Percentiles rank a stretch among this genome's conserved stretches.
Conservation (phyloP, 2,888 invertebrate species). For the Omphaloscelis lunosa region DNA sequence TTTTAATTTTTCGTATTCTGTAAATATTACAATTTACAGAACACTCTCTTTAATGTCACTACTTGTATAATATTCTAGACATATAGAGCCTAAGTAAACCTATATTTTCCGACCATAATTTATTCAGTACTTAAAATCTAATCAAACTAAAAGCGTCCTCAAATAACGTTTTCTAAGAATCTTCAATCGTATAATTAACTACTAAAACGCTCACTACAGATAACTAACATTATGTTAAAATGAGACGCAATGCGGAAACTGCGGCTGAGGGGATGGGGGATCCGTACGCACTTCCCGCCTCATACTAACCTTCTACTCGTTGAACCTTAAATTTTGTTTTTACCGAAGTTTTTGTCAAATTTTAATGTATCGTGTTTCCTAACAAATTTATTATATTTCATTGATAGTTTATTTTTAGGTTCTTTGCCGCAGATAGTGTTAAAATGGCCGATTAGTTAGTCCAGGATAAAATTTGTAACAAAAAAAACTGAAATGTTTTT, state of each 20-base stretch:
- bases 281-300: constrained; percentile 53
- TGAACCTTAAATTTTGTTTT: constrained; percentile 25
- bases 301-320: constrained; percentile 33
- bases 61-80: not conserved
- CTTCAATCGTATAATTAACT: constrained; percentile 17
- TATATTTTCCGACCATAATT: not conserved
- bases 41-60: not conserved
- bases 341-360: constrained; percentile 12
- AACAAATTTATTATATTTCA: constrained; percentile 24
- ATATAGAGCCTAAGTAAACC: not conserved
- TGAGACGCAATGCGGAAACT: constrained; percentile 67
- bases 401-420: constrained; percentile 2
- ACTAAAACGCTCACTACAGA: constrained; percentile 24
- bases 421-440: not conserved
- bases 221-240: constrained; percentile 54
- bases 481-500: not conserved
- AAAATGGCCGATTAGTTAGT: not conserved
- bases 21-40: too few species aligned
- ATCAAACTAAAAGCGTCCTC: not conserved
- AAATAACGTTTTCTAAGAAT: not conserved
- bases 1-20: too few species aligned
- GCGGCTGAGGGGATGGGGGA: constrained; percentile 22
- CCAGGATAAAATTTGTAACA: too few species aligned
- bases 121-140: constrained; percentile 6
- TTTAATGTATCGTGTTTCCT: constrained; percentile 8